Conservation (phyloP, 2,797 vertebrate species). For the Acanthiza pusilla region DNA sequence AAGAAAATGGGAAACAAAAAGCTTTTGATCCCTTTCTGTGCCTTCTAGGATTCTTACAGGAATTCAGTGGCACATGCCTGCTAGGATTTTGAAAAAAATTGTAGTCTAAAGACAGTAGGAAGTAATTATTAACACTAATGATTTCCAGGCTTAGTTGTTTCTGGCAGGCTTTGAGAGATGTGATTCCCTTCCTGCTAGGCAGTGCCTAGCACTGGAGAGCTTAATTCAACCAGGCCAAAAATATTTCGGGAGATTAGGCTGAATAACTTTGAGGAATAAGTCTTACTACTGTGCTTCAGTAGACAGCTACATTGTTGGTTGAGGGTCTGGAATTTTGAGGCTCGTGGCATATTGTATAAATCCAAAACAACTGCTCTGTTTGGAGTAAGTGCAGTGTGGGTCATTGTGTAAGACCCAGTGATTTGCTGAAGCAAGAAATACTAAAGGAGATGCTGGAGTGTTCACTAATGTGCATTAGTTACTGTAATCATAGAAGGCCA, state of each 20-base stretch:
- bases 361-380: not conserved
- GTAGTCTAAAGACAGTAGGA: not conserved
- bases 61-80: not conserved
- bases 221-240: not conserved
- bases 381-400: not conserved
- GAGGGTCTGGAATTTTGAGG: not conserved
- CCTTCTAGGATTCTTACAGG: not conserved
- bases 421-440: not conserved
- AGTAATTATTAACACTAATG: not conserved
- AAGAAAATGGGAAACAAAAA: not conserved
- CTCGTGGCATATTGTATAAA: not conserved
- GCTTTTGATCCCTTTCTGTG: not conserved
- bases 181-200: not conserved
- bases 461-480: not conserved
- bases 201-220: not conserved
- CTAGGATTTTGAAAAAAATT: not conserved
- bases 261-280: not conserved
- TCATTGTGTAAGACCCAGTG: not conserved
- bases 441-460: not conserved
- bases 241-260: conserved; percentile 28
- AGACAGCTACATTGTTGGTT: not conserved
- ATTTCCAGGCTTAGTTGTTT: not conserved
- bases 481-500: not conserved
- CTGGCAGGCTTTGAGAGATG: not conserved
- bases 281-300: not conserved